Conservation (phyloP, 2,888 invertebrate genomes). For the Lepeophtheirus nordmannii region DNA sequence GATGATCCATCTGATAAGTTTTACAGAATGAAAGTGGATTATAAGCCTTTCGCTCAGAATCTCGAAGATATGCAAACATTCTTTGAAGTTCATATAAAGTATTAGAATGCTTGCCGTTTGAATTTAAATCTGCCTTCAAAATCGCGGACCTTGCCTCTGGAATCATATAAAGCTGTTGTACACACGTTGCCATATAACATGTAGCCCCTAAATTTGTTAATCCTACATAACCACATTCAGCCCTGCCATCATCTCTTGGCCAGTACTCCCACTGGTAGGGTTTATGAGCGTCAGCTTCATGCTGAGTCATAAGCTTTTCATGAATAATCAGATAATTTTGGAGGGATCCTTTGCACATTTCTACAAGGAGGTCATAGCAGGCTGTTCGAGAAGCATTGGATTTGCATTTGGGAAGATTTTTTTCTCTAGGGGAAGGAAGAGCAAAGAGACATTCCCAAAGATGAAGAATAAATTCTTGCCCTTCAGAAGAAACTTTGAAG, state of each 20-base stretch:
- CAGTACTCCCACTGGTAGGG: slow-evolving; percentile 94
- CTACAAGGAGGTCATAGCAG: slow-evolving; percentile 76
- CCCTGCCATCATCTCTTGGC: slow-evolving; percentile 87
- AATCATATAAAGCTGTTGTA: slow-evolving; percentile 91
- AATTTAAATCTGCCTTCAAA: slow-evolving; percentile 51
- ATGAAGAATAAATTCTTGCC: slow-evolving; percentile 49
- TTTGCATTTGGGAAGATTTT: slow-evolving; percentile 82
- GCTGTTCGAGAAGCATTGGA: slow-evolving; percentile 70
- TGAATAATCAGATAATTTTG: slow-evolving; percentile 72
- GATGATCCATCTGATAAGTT: slow-evolving; percentile 92
- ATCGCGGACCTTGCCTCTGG: slow-evolving; percentile 75
- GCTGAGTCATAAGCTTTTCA: slow-evolving; percentile 60
- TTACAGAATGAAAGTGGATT: slow-evolving; percentile 89
- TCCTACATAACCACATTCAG: slow-evolving; percentile 86
- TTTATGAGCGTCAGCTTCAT: slow-evolving; percentile 43
- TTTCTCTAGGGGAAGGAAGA: slow-evolving; percentile 64
- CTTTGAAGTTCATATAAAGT: slow-evolving; percentile 73
- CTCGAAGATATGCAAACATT: slow-evolving; percentile 86
- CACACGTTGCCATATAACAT: slow-evolving; percentile 92
- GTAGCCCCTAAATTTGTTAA: slow-evolving; percentile 87
- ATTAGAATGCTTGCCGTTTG: slow-evolving; percentile 54
- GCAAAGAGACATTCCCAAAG: slow-evolving; percentile 77
- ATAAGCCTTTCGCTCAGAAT: slow-evolving; percentile 86
- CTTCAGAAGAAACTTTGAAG: slow-evolving; percentile 63
- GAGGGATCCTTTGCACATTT: slow-evolving; percentile 64